Base-by-base conservation (phyloP, 2,113 vertebrate species). In the Haliaeetus leucogaster region DNA sequence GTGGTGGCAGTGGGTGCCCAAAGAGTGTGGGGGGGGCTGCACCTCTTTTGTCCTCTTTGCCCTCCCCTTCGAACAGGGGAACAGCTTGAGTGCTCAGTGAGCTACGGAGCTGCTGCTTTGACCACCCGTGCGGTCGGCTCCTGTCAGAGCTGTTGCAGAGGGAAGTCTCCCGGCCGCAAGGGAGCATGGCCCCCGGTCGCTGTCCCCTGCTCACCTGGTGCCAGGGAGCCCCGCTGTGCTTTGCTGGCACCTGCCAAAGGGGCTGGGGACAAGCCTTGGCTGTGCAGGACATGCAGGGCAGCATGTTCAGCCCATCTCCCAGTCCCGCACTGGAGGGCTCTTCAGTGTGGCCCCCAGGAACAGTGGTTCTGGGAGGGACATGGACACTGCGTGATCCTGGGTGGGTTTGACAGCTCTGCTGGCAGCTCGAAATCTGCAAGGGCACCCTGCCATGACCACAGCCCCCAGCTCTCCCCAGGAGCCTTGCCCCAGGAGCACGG, bases 81-180 rank as follows among this genome's bases (percentile, higher is more conserved):
- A 17, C 25, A 50, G 65, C n/a, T 86, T 0, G 0, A 66, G 21
- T 4, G 22, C 29, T 80, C 4, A 1, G 47, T 0, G 1, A 70
- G 53, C 43, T 68, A 82, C 0, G 1, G 36, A 82, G 55, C n/a
- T 68, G 72, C 52, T 48, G 36, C 9, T 55, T 52, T 29, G n/a
- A 14, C n/a, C 7, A 2, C 26, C 48, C 1, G 0, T 19, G 43
- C 1, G 1, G 13, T 52, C 0, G 0, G 36, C 38, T 84, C 18
- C 34, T 52, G 17, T 13, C 63, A 47, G 68, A 45, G 62, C 30
- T 42, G 7, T 38, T 34, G 59, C 71, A 53, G 62, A 7, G 26
- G 17, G 38, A 74, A 48, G 6, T 11, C 20, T 74, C 34, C 16
- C 10, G 23, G 16, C 25, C 1, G 1, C 20, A 29, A 23, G 27